phyloP scores from a whole-genome alignment of 2,797 vertebrate species.

The Bradypodion pumilum region DNA sequence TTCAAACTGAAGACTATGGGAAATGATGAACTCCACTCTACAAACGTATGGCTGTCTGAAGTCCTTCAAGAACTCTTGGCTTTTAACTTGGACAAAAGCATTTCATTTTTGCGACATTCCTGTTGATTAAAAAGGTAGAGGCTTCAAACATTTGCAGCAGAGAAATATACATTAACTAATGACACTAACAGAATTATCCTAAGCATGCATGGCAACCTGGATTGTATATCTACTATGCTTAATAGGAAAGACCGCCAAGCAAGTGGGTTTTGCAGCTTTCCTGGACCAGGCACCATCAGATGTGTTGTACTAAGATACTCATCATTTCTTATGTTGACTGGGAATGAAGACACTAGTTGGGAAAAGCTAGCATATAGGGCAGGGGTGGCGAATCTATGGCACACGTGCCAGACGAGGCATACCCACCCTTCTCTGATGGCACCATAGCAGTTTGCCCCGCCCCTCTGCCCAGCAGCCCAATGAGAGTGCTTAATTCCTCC shows the following conservation, averaged over 20 bases:
- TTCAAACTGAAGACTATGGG: slow-evolving; percentile 48
- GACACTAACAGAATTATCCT: too few relatives aligned
- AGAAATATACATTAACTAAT: neutral
- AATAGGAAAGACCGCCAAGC: neutral
- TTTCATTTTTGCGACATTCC: slow-evolving; percentile 96
- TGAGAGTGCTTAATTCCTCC: too few relatives aligned
- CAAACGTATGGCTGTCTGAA: slow-evolving; percentile 28
- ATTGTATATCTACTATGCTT: neutral
- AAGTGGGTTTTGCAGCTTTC: too few relatives aligned
- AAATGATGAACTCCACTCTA: slow-evolving; percentile 55
- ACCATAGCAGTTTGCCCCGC: too few relatives aligned
- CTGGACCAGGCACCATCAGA: too few relatives aligned
- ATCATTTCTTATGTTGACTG: neutral
- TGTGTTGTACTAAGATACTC: too few relatives aligned
- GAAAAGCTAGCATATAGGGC: neutral
- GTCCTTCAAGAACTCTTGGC: slow-evolving; percentile 77
- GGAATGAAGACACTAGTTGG: neutral
- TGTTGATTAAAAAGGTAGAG: slow-evolving; percentile 64
- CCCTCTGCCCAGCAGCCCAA: too few relatives aligned
- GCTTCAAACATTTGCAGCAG: neutral
- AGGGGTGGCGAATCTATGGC: too few relatives aligned
- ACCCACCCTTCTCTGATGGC: too few relatives aligned
- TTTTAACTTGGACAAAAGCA: slow-evolving; percentile 90
- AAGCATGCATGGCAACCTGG: neutral
- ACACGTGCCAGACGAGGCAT: too few relatives aligned